Evolutionary conservation across 2,113 vertebrate genomes (phyloP).

Genomic region (Lasiurus cinereus): DNA sequence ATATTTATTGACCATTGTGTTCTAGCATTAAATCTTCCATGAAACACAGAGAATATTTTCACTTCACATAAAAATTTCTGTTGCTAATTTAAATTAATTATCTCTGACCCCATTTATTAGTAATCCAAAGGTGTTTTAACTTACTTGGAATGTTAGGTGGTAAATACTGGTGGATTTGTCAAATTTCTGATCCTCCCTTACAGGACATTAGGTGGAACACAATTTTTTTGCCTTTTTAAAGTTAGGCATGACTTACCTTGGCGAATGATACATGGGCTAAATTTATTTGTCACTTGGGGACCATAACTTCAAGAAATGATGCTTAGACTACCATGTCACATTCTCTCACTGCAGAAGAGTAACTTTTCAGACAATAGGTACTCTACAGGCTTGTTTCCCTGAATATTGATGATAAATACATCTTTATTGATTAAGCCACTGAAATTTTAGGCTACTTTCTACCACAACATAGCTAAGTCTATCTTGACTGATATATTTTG

Average conservation of each 20-base stretch:
- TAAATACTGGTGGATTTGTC: background rate
- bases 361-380: background rate
- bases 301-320: background rate
- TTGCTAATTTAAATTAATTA: background rate
- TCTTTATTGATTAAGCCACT: background rate
- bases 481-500: background rate
- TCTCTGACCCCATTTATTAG: background rate
- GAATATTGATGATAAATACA: background rate
- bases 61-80: background rate
- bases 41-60: background rate
- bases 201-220: background rate
- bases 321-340: background rate
- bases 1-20: background rate
- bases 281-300: background rate
- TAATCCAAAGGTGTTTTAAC: background rate
- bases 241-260: background rate
- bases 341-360: background rate
- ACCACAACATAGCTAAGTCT: background rate
- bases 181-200: background rate
- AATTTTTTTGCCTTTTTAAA: background rate
- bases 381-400: background rate
- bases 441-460: background rate
- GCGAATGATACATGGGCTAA: background rate
- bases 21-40: background rate
- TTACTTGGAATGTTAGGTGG: background rate